Conservation (phyloP, 2,888 invertebrate species). For the Aphodius granarius region DNA sequence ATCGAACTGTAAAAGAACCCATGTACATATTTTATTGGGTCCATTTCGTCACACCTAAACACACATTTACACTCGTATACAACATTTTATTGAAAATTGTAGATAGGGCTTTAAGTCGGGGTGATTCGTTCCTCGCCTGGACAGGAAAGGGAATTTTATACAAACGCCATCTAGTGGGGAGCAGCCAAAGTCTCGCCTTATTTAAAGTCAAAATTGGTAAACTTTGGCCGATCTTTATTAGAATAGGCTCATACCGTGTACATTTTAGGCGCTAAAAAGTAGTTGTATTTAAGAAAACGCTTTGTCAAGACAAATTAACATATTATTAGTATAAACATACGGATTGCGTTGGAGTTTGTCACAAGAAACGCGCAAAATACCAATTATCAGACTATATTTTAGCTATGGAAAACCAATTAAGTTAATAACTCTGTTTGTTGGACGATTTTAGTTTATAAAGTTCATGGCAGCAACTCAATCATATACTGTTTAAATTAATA, state of each 20-base stretch:
- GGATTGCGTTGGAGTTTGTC: constrained; percentile 27
- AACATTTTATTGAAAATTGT: background rate
- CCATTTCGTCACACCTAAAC: constrained; percentile 41
- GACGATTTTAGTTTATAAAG: constrained; percentile 17
- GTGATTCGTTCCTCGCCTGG: background rate
- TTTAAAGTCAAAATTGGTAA: background rate
- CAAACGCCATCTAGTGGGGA: background rate
- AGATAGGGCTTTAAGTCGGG: background rate
- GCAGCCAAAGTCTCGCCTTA: background rate
- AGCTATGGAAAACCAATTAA: constrained; percentile 41
- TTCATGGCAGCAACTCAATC: constrained; percentile 38
- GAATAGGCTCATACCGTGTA: constrained; percentile 40
- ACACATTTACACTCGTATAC: background rate
- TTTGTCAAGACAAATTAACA: constrained; percentile 18
- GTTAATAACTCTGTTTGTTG: background rate
- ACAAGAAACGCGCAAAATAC: constrained; percentile 13
- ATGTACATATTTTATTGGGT: constrained; percentile 51
- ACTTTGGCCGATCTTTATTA: background rate
- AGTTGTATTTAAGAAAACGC: constrained; percentile 23
- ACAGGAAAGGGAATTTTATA: background rate
- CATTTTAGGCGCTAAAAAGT: constrained; percentile 41
- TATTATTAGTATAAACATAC: constrained; percentile 20
- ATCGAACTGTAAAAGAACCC: background rate
- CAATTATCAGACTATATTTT: constrained; percentile 45
- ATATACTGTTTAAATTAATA: background rate